Percentiles rank a stretch among this genome's conserved stretches.
phyloP scores from a whole-genome alignment of 2,797 vertebrate genomes.

The Darevskia mixta region DNA sequence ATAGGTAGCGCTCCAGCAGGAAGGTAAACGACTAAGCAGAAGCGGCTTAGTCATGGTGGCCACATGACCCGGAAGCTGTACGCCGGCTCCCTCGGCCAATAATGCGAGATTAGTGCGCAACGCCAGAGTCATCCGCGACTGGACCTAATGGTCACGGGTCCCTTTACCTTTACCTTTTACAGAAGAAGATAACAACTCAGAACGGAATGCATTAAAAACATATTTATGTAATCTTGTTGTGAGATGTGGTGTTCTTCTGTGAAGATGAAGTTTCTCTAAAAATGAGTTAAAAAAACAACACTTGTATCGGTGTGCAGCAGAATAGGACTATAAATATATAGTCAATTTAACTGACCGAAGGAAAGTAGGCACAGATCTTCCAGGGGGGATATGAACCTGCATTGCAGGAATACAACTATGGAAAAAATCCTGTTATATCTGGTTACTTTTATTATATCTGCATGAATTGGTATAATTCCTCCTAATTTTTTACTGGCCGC shows the following conservation, averaged over 20 bases:
- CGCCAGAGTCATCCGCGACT: no score
- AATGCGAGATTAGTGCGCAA: no score
- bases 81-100: no score
- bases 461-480: no score
- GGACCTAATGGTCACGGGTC: no score
- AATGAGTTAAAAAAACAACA: background rate
- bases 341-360: background rate
- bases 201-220: background rate
- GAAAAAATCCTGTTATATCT: background rate
- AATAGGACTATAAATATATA: background rate
- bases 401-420: background rate
- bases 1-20: no score
- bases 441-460: background rate
- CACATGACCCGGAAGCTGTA: no score
- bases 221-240: background rate
- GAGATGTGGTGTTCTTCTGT: background rate
- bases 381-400: background rate
- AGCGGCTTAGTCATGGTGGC: no score
- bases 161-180: no score
- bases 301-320: background rate
- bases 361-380: background rate
- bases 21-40: no score
- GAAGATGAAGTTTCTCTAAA: background rate
- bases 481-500: background rate
- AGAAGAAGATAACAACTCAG: background rate